Base-by-base conservation (phyloP, 1,140 invertebrate genomes). In the Cydia splendana region DNA sequence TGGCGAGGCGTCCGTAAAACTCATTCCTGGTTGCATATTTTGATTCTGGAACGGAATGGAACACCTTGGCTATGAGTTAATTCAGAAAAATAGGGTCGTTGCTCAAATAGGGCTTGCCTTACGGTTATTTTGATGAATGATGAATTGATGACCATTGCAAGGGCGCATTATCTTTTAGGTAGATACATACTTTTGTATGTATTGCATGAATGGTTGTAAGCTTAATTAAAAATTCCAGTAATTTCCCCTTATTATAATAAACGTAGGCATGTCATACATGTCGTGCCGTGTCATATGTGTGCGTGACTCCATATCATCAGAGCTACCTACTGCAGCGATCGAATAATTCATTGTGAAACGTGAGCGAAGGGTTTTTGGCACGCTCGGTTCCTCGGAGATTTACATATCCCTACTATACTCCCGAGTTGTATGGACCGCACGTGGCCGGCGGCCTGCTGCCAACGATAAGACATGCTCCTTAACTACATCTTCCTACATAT, bases 351-450 rank as follows among this genome's bases (percentile, higher is more conserved):
- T 76, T 76, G 75, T 28, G 76, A 51, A 81, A 80, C 79, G 79
- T 82, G 80, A 81, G 75, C 75, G 65, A 53, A 67, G 75, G 75
- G 81, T 78, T 86, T 82, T 84, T 81, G 84, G 81, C 82, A 79
- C 81, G 81, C 79, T 79, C 79, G 74, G 69, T 75, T 78, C 74
- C 75, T 79, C 15, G 78, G 74, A 80, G 77, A 87, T 87, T 87
- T 84, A 77, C 85, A 84, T 87, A 84, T 85, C 84, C 81, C 79
- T 79, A 76, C 79, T 53, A 53, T 62, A 76, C 77, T 77, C 79
- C 77, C 74, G 74, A 65, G 67, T 65, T 78, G 81, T 82, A 80
- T 79, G 78, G 76, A 57, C 73, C 75, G 81, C 85, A 87, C 83
- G 85, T 85, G 85, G 83, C 79, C 78, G 80, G 77, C 81, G 74